These are phyloP conservation scores for Deroplatys truncata DNA, from an alignment of 2,888 invertebrate species.

Conservation along the genomic window DNA sequence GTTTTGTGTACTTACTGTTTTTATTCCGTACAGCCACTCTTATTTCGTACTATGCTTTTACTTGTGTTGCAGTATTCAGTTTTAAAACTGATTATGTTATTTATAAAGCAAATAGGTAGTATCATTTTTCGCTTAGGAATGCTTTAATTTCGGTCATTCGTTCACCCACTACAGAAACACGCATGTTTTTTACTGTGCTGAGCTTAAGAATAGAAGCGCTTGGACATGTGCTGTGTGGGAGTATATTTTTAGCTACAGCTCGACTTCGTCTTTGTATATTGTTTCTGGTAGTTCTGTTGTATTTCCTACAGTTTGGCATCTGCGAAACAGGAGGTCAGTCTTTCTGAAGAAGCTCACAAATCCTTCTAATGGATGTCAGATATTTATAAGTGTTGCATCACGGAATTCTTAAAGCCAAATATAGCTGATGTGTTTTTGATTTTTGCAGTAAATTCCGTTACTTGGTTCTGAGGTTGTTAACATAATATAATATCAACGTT, in stretches of 20 bases:
- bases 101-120: too few species aligned
- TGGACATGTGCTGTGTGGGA: background rate
- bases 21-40: too few species aligned
- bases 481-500: too few species aligned
- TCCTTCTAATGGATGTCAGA: background rate
- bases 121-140: too few species aligned
- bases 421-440: too few species aligned
- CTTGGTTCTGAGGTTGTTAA: too few species aligned
- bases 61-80: too few species aligned
- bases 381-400: background rate
- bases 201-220: background rate
- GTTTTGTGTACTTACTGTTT: too few species aligned
- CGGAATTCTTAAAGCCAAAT: too few species aligned
- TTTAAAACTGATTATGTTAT: too few species aligned
- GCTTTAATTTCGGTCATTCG: background rate
- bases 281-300: background rate
- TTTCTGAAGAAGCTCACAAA: background rate
- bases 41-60: too few species aligned
- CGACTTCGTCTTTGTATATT: background rate
- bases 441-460: too few species aligned
- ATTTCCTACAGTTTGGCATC: background rate
- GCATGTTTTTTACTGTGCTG: background rate
- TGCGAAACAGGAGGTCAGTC: background rate
- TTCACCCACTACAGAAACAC: background rate
- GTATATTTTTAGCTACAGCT: conserved; percentile 3